Evolutionary conservation across 2,888 invertebrate genomes (phyloP), one percentile per base, ranked within the genome.

Genomic region (Lasioglossum marginatum): DNA sequence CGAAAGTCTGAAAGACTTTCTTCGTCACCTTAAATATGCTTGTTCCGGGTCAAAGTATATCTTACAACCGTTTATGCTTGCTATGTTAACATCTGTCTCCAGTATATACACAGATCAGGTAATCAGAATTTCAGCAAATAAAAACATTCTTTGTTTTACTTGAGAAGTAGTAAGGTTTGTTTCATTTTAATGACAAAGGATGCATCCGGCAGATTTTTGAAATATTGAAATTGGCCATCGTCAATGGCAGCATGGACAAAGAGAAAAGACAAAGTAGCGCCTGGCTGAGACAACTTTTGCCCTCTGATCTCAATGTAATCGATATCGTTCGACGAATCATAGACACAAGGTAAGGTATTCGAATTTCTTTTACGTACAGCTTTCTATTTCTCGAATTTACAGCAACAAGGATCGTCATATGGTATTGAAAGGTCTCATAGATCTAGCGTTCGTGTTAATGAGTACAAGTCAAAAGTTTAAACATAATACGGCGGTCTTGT

Each of bases 31-130:
- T 40, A 96, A 96, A 95, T 96, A 95, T 89, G 95, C 96, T 40
- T 92, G 95, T 2, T 95, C 96, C 81, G 95, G 96, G 80, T 97
- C 97, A 0, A 96, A 97, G 92, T 96, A 96, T 77, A 94, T 97
- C 70, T 93, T 97, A 45, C 96, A 97, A 88, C 96, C 97, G 0
- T 97, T 97, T 92, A 96, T 97, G 87, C 94, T 97, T n/a, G 96
- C 96, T 83, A 95, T 96, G 23, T 94, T 97, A 31, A 94, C 97
- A 23, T 95, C 96, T n/a, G 93, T 96, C 27, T 96, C 96, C 0
- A 95, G 95, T 82, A 94, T 96, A 72, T 96, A 96, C 88, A 96
- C 96, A 92, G 95, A 96, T 89, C 95, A 90, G 85, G 89, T 90
- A 57, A 68, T 5, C 14, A 19, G 0, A n/a, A 10, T 27, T 76